Evolutionary conservation across 2,113 vertebrate genomes (phyloP).

Genomic region (Todiramphus chloris): DNA sequence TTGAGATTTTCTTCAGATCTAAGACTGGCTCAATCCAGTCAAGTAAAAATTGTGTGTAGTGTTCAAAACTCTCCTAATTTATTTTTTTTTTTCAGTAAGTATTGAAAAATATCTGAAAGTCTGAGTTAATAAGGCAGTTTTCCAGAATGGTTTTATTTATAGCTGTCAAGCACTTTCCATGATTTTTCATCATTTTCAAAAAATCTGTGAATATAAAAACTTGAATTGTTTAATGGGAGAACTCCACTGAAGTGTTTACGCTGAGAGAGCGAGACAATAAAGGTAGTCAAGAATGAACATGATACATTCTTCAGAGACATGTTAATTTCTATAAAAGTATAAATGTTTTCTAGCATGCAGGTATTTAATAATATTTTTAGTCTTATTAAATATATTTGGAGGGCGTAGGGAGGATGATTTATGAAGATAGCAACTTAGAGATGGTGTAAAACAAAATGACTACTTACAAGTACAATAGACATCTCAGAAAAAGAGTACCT

Average conservation of each 20-base stretch:
- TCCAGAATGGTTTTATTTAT: not conserved
- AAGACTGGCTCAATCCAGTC: not conserved
- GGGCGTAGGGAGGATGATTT: not conserved
- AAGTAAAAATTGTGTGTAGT: not conserved
- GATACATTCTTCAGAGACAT: not conserved
- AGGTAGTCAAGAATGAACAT: not conserved
- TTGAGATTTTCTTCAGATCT: not conserved
- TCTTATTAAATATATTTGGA: not conserved
- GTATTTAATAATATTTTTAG: not conserved
- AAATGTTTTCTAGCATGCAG: not conserved
- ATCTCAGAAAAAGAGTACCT: not conserved
- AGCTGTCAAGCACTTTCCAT: not conserved
- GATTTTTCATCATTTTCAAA: not conserved
- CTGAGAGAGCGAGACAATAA: not conserved
- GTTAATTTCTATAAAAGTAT: not conserved
- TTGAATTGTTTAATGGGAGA: not conserved
- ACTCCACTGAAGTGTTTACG: not conserved
- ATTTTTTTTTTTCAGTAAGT: not conserved
- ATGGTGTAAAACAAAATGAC: not conserved
- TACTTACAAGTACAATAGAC: not conserved
- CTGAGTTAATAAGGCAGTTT: not conserved
- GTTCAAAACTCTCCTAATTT: accelerated
- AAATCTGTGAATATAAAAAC: not conserved
- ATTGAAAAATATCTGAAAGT: not conserved
- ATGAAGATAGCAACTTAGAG: not conserved